A percentile compares a stretch with the other conserved stretches of the same genome.
Evolutionary conservation across 2,797 vertebrate genomes (phyloP).

Genomic region (Taeniopygia guttata): DNA sequence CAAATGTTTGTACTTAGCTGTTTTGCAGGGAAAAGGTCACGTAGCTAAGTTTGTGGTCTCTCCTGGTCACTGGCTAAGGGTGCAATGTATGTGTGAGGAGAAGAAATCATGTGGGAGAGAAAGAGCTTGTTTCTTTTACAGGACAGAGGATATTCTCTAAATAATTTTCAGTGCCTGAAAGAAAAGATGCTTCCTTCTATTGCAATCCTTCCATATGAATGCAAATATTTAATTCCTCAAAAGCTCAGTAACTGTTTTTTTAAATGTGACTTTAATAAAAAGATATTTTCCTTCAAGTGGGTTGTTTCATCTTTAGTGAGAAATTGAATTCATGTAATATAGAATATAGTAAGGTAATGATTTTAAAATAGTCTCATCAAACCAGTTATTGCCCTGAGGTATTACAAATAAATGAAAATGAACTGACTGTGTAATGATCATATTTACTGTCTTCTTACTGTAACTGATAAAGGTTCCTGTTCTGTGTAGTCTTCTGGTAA

Average conservation of each 20-base stretch:
- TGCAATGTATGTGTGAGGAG: not conserved
- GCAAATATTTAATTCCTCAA: conserved; percentile 25
- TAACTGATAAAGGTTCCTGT: not conserved
- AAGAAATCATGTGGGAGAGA: not conserved
- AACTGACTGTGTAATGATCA: not conserved
- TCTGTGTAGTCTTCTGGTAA: not conserved
- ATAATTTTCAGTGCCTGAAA: not conserved
- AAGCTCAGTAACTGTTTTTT: not conserved
- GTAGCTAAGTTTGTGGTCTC: not conserved
- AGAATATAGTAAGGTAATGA: conserved; percentile 34
- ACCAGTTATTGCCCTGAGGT: not conserved
- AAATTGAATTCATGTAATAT: not conserved
- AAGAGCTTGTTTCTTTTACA: not conserved
- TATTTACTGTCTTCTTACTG: not conserved
- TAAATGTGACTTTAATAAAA: conserved; percentile 33
- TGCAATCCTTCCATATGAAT: not conserved
- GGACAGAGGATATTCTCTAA: not conserved
- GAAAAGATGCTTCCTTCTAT: not conserved
- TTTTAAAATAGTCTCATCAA: conserved; percentile 43
- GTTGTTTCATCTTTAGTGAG: conserved; percentile 12
- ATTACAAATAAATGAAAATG: conserved; percentile 39
- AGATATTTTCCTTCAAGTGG: not conserved
- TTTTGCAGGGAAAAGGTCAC: not conserved
- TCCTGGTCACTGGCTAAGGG: not conserved
- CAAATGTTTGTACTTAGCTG: not conserved